Evolutionary conservation across 2,888 invertebrate species (phyloP).

Genomic region (Melolontha melolontha): DNA sequence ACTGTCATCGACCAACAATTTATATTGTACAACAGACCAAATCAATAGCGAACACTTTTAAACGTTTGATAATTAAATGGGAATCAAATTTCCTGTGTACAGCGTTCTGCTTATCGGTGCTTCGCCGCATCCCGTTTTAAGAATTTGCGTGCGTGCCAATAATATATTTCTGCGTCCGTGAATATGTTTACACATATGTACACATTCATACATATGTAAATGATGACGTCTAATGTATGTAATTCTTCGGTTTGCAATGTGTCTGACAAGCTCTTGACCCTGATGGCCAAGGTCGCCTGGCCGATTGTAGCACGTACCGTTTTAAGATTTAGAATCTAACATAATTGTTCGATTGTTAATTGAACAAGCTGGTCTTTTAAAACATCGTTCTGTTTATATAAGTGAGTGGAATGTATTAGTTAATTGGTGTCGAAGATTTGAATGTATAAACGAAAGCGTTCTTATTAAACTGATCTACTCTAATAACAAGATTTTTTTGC

Average conservation of each 20-base stretch:
- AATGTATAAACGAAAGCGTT: too few relatives aligned
- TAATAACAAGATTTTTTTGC: too few relatives aligned
- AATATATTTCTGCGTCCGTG: too few relatives aligned
- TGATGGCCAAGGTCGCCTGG: slow-evolving; percentile 22
- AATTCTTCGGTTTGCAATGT: slow-evolving; percentile 11
- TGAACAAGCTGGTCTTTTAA: too few relatives aligned
- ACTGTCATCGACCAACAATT: not conserved
- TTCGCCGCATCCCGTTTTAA: slow-evolving; percentile 15
- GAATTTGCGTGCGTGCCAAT: slow-evolving; percentile 10
- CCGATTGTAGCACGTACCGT: slow-evolving; percentile 5
- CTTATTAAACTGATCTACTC: too few relatives aligned
- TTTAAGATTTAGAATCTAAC: too few relatives aligned
- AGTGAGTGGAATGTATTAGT: too few relatives aligned
- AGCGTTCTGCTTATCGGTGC: not conserved
- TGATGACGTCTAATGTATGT: not conserved
- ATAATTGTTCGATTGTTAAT: too few relatives aligned
- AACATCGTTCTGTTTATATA: too few relatives aligned
- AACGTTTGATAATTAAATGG: not conserved
- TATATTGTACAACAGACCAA: not conserved
- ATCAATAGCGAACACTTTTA: not conserved
- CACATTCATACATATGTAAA: slow-evolving; percentile 2
- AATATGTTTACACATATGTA: not conserved
- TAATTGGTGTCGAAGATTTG: too few relatives aligned
- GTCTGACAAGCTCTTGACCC: slow-evolving; percentile 24
- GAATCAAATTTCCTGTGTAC: slow-evolving; percentile 14